Evolutionary conservation across 92 coral and sea anemone species (phyloP), one percentile per base, ranked within the genome.

Genomic region (Zoanthus sociatus): DNA sequence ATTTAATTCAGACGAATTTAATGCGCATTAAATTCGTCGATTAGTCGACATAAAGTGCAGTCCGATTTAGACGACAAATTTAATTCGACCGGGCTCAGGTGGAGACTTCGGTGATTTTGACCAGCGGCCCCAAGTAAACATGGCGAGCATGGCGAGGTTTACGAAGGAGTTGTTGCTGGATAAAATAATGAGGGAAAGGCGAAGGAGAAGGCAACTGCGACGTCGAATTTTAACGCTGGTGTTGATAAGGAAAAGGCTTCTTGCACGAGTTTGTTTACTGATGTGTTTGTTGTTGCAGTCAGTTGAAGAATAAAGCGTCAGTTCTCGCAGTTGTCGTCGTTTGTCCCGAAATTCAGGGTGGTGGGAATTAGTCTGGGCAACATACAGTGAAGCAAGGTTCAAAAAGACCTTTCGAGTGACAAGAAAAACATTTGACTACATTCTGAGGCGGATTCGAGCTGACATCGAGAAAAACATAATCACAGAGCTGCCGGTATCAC

Each of bases 251-350:
- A 67, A 82, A 69, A 37, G 87, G 78, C 63, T 83, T 50, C 78
- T 68, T 83, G 58, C 64, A 37, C 58, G 87, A 66, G 61, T 69
- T 83, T 83, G 87, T 83, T 47, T 50, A 66, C 32, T 83, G 64
- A 3, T 83, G 44, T 69, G 77, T 83, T 64, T 83, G 78, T 64
- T 83, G 64, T 68, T 83, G 87, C 78, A 83, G 45, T 83, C 87
- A 83, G 42, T 83, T 69, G 78, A 50, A 83, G 63, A 83, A 46
- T 78, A 68, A 83, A 69, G 45, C 18, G 16, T 64, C 20, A 47
- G n/a, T 68, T 64, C 77, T 83, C 66, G 78, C 7, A 64, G 87
- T 83, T 82, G 86, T 67, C 86, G 61, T 82, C 78, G 87, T 66
- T 26, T 67, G 44, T 67, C 72, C 72, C 72, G 33, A 67, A 67